A percentile compares a stretch with the other conserved stretches of the same genome.
Evolutionary conservation across 1,140 invertebrate genomes (phyloP).

Genomic region (Phenacoccus solenopsis): DNA sequence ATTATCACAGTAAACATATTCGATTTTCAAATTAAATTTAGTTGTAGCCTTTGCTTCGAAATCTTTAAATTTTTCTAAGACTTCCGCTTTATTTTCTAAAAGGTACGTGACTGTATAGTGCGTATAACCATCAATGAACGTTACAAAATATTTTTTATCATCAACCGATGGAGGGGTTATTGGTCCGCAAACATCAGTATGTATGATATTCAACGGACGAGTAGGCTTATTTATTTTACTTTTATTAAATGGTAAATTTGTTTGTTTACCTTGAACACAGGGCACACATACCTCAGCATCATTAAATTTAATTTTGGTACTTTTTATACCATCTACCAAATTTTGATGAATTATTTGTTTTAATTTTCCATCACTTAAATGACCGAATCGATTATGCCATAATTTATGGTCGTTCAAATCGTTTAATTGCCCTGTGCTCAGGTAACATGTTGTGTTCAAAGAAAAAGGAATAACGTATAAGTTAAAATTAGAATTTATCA

Average conservation of each 20-base stretch:
- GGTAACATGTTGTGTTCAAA: neutral
- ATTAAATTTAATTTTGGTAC: neutral
- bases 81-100: conserved; percentile 31
- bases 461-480: conserved; percentile 16
- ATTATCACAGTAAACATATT: conserved; percentile 23
- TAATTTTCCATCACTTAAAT: conserved; percentile 16
- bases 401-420: neutral
- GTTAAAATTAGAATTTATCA: neutral
- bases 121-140: conserved; percentile 29
- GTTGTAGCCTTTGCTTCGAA: conserved; percentile 20
- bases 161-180: conserved; percentile 32
- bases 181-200: conserved; percentile 32
- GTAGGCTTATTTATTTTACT: conserved; percentile 14
- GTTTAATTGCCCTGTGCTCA: too few species aligned
- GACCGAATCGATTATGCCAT: conserved; percentile 15
- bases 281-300: neutral
- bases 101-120: conserved; percentile 29
- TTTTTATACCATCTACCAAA: neutral
- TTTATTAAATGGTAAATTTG: conserved; percentile 10
- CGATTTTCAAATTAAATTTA: conserved; percentile 18
- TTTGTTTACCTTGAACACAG: conserved; percentile 11
- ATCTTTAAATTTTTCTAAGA: conserved; percentile 26
- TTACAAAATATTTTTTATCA: conserved; percentile 28
- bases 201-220: conserved; percentile 29
- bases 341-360: conserved; percentile 8